Evolutionary conservation across 1,140 invertebrate genomes (phyloP), one percentile per base, ranked within the genome.

Genomic region (Tachypleus tridentatus): DNA sequence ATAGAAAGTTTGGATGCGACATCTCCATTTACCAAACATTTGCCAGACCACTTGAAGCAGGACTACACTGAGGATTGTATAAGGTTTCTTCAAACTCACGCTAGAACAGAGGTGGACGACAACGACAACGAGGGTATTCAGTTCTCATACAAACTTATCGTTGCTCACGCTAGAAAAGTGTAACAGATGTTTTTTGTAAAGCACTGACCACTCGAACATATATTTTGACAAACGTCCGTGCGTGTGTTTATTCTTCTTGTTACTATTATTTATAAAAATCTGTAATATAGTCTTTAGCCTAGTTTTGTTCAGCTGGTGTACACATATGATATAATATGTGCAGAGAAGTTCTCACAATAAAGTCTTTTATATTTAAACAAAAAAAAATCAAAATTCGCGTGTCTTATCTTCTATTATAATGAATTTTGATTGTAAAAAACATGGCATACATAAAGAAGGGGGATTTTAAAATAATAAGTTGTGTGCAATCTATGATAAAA

Each of bases 11-110:
- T 85, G 0, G 78, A 78, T 64, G 86, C 88, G 0, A 83, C 91
- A 4, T 89, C 87, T 73, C 88, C 89, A 0, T 91, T 90, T 70
- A 72, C 87, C 57, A 75, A 80, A 4, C 76, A 82, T 49, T 84
- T 92, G 64, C 85, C 87, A 0, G 69, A 77, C 0, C 73, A 81
- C 1, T 66, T 85, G 4, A 82, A 82, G 56, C 78, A 85, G n/a
- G 80, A 84, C 3, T 91, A 85, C 71, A 76, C 77, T 49, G 73
- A 74, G 29, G 78, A 80, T 51, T 68, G 80, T 29, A 66, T 78
- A 4, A 65, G 67, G 11, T 76, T 78, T 71, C 69, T 81, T 3
- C 63, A 65, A 4, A 66, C 67, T 7, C 59, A 72, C 6, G 68
- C 69, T 58, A 62, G 63, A 3, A 64, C 68, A 4, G 49, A 57